These are phyloP conservation scores for Dermolepida albohirtum DNA, from an alignment of 2,888 invertebrate species.

Conservation along the genomic window DNA sequence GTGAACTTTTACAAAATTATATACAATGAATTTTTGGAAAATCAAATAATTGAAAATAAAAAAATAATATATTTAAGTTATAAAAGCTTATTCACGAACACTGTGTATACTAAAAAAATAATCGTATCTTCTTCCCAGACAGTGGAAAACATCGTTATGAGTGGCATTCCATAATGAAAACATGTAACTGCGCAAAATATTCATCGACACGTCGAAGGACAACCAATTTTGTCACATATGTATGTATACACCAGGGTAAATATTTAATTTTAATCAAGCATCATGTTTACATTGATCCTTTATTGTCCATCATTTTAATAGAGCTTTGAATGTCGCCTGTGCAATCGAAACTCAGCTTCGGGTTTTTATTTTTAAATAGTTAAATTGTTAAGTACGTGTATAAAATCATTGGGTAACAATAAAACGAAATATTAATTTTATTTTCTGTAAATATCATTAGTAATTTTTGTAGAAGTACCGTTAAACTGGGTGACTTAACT, in stretches of 20 bases:
- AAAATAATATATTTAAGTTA: no score
- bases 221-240: conserved; percentile 17
- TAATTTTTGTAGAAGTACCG: no score
- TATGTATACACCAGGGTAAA: conserved; percentile 19
- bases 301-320: conserved; percentile 22
- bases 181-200: background rate
- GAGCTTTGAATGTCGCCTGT: conserved; percentile 3
- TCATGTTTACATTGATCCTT: conserved; percentile 34
- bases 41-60: no score
- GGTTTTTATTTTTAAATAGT: conserved; percentile 8
- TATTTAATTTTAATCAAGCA: conserved; percentile 32
- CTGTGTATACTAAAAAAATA: no score
- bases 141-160: background rate
- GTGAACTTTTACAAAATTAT: no score
- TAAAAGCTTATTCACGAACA: no score
- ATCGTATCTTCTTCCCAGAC: no score
- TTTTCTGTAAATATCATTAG: no score
- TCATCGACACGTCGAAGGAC: background rate
- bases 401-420: no score
- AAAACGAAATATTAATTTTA: no score
- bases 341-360: conserved; percentile 15
- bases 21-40: no score
- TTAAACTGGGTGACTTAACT: no score
- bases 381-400: background rate
- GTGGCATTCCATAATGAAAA: background rate